Base-by-base conservation (phyloP, 2,797 vertebrate genomes). In the Yasuhikotakia modesta region DNA sequence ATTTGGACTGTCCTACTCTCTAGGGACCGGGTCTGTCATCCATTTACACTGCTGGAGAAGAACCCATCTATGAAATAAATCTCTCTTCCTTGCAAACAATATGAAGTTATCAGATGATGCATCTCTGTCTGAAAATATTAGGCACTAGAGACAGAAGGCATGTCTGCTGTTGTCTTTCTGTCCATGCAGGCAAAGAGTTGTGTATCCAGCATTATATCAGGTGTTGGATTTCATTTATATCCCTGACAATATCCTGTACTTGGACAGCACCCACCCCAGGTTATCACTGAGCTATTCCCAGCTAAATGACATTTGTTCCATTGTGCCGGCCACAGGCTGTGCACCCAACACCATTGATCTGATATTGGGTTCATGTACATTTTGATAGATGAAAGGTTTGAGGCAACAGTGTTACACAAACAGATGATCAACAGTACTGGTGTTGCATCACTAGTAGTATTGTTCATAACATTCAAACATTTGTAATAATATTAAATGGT, bases 61-160 rank as follows among this genome's bases (percentile, higher is more conserved):
- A 16, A 68, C 30, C 39, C 27, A 67, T 76, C 61, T 67, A 70
- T 30, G 48, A 68, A 81, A 72, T 52, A 65, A 67, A 72, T 79
- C 65, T 73, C 53, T 72, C 22, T 32, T 66, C 19, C 22, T 16
- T n/a, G 13, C 35, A 43, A 77, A 77, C 4, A 22, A 72, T 66
- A 72, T 81, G 58, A 55, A 65, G 48, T 55, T 80, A 81, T 78
- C 70, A 75, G 57, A 63, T 61, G 45, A 77, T 81, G 50, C 68
- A 81, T 81, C 32, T 68, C 35, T 57, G 61, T 53, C 58, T 78
- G n/a, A n/a, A n/a, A n/a, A n/a, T n/a, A n/a, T n/a, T n/a, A n/a
- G n/a, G n/a, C n/a, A n/a, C n/a, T n/a, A n/a, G 43, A 60, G 52
- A 43, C 58, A 64, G n/a, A 35, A 57, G 50, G 32, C 39, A 19